phyloP scores from a whole-genome alignment of 2,113 vertebrate genomes.

The Psittacara wagleri region DNA sequence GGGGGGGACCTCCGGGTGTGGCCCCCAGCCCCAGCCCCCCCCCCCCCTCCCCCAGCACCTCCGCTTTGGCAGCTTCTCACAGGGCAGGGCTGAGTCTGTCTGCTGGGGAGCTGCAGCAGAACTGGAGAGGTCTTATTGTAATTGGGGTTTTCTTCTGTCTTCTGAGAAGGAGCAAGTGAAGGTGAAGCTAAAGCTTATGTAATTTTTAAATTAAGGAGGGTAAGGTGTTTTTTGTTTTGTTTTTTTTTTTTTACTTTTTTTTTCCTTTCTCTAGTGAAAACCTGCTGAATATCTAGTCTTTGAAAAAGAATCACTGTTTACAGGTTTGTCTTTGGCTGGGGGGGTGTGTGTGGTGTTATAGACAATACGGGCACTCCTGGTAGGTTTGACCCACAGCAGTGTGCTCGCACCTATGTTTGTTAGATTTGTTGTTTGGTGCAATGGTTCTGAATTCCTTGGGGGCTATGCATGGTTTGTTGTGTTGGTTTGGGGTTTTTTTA shows the following conservation, averaged over 20 bases:
- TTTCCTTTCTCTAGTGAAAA: background rate
- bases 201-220: background rate
- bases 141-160: background rate
- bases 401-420: fast-evolving
- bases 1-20: no score
- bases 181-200: background rate
- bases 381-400: background rate
- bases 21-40: no score
- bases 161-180: slow-evolving; percentile 9
- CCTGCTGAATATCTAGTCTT: background rate
- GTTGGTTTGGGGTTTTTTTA: background rate
- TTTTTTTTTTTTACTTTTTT: background rate
- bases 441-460: background rate
- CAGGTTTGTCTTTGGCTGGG: background rate
- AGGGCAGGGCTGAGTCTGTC: background rate
- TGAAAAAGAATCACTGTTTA: background rate
- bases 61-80: background rate
- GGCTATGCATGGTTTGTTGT: background rate
- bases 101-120: slow-evolving; percentile 43
- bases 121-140: slow-evolving; percentile 13
- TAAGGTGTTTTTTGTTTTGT: background rate
- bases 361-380: background rate
- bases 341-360: background rate
- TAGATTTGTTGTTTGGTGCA: background rate
- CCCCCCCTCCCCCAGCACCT: background rate